Evolutionary conservation across 2,113 vertebrate species (phyloP).

Genomic region (Spea multiplicata): DNA sequence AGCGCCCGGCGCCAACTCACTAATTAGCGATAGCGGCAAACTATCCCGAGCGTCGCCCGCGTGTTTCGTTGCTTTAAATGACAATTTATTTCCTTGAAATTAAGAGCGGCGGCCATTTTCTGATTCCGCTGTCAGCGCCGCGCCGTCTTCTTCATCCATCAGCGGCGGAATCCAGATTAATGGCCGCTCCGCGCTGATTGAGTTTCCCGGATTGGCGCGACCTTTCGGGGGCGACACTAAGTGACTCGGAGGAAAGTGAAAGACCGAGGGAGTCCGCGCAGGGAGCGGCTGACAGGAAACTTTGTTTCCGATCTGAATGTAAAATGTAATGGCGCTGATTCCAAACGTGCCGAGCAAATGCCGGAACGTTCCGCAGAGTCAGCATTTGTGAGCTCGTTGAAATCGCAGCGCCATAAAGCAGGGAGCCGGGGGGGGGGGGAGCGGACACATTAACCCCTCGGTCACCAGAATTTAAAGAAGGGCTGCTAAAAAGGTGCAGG

Average conservation of each 20-base stretch:
- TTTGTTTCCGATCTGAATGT: constrained; percentile 48
- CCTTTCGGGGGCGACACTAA: constrained; percentile 29
- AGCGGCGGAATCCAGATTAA: neutral
- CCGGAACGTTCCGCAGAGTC: constrained; percentile 52
- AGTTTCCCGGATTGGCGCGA: constrained; percentile 28
- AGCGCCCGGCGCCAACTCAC: too few relatives aligned
- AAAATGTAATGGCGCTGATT: constrained; percentile 55
- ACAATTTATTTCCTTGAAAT: neutral
- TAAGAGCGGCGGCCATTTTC: constrained; percentile 5
- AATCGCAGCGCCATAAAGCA: constrained; percentile 57
- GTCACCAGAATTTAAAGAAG: too few relatives aligned
- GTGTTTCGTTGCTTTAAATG: too few relatives aligned
- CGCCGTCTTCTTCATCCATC: neutral
- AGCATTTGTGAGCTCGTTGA: constrained; percentile 53
- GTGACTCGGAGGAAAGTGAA: constrained; percentile 36
- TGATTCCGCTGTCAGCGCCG: neutral
- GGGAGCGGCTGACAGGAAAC: constrained; percentile 44
- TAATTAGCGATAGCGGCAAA: too few relatives aligned
- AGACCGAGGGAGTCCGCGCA: constrained; percentile 24
- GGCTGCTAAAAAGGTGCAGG: too few relatives aligned
- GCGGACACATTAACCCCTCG: constrained; percentile 47
- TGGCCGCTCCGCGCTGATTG: constrained; percentile 35
- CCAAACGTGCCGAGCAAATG: constrained; percentile 56
- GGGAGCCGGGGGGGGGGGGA: constrained; percentile 51
- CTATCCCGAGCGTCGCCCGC: too few relatives aligned